Conservation (phyloP, 2,113 vertebrate species). For the Syngnathus scovelli region DNA sequence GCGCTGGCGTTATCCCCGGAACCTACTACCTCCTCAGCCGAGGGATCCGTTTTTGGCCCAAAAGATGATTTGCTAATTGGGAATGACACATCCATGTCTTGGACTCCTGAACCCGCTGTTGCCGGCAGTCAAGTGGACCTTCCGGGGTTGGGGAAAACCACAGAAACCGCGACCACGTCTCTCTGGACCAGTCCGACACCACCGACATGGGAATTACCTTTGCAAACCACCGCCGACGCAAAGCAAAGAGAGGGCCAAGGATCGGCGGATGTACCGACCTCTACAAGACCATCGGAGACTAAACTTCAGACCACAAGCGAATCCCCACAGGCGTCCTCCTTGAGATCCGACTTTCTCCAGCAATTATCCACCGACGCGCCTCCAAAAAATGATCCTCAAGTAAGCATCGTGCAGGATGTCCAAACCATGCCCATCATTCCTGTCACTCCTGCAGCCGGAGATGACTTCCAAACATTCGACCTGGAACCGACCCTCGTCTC, state of each 20-base stretch:
- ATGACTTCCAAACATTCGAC: conserved; percentile 77
- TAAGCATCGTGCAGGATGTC: conserved; percentile 46
- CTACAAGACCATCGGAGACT: conserved; percentile 31
- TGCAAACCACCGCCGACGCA: conserved; percentile 40
- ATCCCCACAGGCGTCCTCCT: conserved; percentile 26
- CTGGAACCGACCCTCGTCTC: conserved; percentile 77
- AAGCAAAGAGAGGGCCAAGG: conserved; percentile 30
- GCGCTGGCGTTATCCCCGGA: conserved; percentile 16
- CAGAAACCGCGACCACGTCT: conserved; percentile 40
- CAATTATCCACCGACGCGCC: conserved; percentile 10
- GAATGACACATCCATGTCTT: conserved; percentile 32
- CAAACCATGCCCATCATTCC: conserved; percentile 48
- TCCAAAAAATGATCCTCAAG: conserved; percentile 51
- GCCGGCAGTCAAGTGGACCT: conserved; percentile 12
- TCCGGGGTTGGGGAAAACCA: conserved; percentile 47
- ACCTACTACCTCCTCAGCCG: not conserved
- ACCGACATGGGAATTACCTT: conserved; percentile 37
- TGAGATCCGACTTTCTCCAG: conserved; percentile 13
- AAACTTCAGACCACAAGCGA: conserved; percentile 39
- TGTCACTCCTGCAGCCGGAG: conserved; percentile 70
- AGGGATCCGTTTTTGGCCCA: not conserved
- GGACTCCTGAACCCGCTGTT: conserved; percentile 17
- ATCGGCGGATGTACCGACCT: conserved; percentile 29
- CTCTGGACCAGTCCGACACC: conserved; percentile 35
- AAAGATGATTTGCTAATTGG: conserved; percentile 13